Percentiles rank a stretch among this genome's conserved stretches.
These are phyloP conservation scores for Noturus placidus DNA, from an alignment of 2,113 vertebrate species.

Conservation along the genomic window DNA sequence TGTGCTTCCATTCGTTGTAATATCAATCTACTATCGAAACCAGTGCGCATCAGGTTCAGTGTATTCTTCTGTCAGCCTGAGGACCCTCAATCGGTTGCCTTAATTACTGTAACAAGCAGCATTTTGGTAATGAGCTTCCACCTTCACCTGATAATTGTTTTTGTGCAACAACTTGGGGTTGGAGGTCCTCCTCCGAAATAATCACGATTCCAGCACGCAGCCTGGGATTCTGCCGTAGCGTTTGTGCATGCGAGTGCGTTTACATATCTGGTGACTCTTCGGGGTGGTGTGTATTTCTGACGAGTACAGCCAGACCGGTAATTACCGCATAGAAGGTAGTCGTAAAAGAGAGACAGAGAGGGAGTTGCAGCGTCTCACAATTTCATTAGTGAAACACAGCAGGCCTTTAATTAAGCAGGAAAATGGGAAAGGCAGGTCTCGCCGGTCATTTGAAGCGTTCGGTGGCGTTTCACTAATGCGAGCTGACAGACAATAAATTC, in stretches of 20 bases:
- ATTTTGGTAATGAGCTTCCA: conserved; percentile 25
- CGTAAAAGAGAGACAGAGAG: conserved; percentile 31
- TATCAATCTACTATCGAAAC: conserved; percentile 5
- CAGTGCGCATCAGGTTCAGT: not conserved
- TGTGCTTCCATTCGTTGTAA: not conserved
- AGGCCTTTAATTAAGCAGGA: conserved; percentile 62
- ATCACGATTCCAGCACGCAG: not conserved
- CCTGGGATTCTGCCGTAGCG: not conserved
- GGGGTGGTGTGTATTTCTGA: conserved; percentile 10
- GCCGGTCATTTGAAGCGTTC: conserved; percentile 55
- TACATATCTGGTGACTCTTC: not conserved
- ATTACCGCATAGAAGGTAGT: conserved; percentile 50
- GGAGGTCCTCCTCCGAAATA: not conserved
- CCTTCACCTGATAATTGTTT: conserved; percentile 37
- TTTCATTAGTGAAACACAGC: conserved; percentile 60
- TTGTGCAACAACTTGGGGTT: not conserved
- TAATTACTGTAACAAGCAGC: conserved; percentile 27
- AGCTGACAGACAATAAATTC: conserved; percentile 60
- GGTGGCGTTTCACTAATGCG: conserved; percentile 47
- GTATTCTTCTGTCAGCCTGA: not conserved
- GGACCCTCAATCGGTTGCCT: not conserved
- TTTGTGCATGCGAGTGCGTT: not conserved
- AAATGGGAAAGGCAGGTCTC: conserved; percentile 54
- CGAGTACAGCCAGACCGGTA: conserved; percentile 32
- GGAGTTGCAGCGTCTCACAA: conserved; percentile 40